Conservation (phyloP, 2,113 vertebrate species). For the Verasper variegatus region DNA sequence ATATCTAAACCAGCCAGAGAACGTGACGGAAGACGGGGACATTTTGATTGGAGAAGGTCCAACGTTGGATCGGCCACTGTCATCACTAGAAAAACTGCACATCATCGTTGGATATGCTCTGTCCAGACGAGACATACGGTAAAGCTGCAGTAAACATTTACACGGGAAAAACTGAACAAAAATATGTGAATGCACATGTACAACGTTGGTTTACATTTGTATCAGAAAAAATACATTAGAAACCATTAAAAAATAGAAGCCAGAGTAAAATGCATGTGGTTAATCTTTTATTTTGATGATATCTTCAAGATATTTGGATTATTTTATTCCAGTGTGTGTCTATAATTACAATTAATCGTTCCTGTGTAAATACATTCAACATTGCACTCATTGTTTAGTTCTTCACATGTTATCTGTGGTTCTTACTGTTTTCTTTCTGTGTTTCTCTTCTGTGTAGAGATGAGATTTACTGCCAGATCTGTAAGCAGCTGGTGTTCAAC, state of each 20-base stretch:
- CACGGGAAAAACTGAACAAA: background rate
- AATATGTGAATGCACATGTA: background rate
- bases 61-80: slow-evolving; percentile 85
- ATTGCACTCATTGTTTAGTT: background rate
- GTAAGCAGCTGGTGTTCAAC: slow-evolving; percentile 93
- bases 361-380: background rate
- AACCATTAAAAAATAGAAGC: background rate
- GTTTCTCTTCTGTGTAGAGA: slow-evolving; percentile 83
- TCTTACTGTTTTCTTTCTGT: background rate
- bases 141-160: background rate
- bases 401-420: background rate
- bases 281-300: too few species aligned
- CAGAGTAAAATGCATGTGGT: too few species aligned
- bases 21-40: slow-evolving; percentile 71
- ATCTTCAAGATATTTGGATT: too few species aligned
- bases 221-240: background rate
- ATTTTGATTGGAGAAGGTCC: slow-evolving; percentile 82
- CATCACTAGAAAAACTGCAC: slow-evolving; percentile 92
- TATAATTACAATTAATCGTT: background rate
- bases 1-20: slow-evolving; percentile 58
- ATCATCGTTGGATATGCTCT: slow-evolving; percentile 90
- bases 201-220: background rate
- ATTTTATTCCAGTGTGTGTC: background rate
- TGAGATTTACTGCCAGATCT: slow-evolving; percentile 98
- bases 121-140: slow-evolving; percentile 87